Base-by-base conservation (phyloP, 2,113 vertebrate species). In the Oryctolagus cuniculus region DNA sequence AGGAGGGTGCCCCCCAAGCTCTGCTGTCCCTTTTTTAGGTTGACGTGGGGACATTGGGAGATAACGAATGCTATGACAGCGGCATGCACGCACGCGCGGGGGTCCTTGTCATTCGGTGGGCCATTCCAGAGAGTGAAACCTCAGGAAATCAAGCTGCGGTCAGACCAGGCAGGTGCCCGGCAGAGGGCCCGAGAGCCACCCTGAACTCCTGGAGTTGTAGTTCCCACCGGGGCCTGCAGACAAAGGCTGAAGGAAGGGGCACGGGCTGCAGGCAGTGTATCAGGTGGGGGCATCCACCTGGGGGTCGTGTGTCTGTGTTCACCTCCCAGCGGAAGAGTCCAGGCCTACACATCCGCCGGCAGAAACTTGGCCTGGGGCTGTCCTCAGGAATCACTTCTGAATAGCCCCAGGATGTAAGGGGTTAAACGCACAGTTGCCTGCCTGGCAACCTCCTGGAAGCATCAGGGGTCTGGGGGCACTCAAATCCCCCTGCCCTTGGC, bases 31-130 rank as follows among this genome's bases (percentile, higher is more conserved):
- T 70, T 78, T 55, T 72, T 29, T 22, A 13, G 80, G 51, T 36
- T 90, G 91, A 94, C 79, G 29, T 53, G 95, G 90, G 49, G 91
- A 98, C 97, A 96, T 95, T 97, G 94, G 84, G 94, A 94, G 96
- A 96, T 96, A 98, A 98, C 95, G 97, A 97, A 96, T 96, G 96
- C 97, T 96, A 95, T 95, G 96, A 96, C 95, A 98, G 97, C 91
- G 91, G 92, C 95, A 93, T 95, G 93, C 64, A 96, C 96, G 93
- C 64, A 96, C 96, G 98, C 58, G 93, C 94, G 96, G 96, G 61
- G 97, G 94, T 98, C 67, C 31, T 38, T 4, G 95, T 95, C 98
- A 92, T 97, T 97, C 84, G 70, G 95, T 97, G 85, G 94, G 96
- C 97, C 96, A 96, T 98, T 97, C 94, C 89, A 89, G 97, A 97